Evolutionary conservation across 2,797 vertebrate genomes (phyloP).

Genomic region (Ptychobarbus kaznakovi): DNA sequence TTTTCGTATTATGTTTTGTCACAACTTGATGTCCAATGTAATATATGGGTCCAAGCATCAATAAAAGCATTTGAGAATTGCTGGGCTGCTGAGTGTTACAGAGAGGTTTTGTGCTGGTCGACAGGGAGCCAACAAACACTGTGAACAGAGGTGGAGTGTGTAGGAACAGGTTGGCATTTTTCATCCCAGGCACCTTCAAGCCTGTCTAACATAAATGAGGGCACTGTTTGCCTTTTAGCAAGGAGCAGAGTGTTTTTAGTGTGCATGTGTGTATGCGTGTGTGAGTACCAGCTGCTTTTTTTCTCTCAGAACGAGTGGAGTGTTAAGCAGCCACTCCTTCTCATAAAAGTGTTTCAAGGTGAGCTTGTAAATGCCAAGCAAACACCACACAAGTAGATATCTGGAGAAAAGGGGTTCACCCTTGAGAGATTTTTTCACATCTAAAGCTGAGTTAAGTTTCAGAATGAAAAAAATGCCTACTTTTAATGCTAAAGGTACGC

Average conservation of each 20-base stretch:
- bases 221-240: constrained; percentile 55
- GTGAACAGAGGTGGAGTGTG: constrained; percentile 51
- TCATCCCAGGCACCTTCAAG: constrained; percentile 30
- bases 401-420: background rate
- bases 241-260: constrained; percentile 31
- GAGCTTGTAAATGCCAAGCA: constrained; percentile 9
- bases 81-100: background rate
- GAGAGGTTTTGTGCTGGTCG: background rate
- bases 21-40: background rate
- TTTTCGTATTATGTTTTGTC: background rate
- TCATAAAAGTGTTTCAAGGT: constrained; percentile 34
- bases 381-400: background rate
- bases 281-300: constrained; percentile 16
- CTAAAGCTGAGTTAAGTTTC: background rate
- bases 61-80: background rate
- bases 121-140: constrained; percentile 34
- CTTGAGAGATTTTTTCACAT: constrained; percentile 2
- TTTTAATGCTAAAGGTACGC: background rate
- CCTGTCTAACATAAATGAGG: constrained; percentile 52
- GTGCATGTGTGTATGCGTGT: constrained; percentile 22
- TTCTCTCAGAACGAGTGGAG: background rate
- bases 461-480: background rate
- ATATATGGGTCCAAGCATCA: background rate
- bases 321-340: constrained; percentile 23
- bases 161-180: constrained; percentile 45